Conservation (phyloP, 2,888 invertebrate genomes). For the Pyrochroa serraticornis region DNA sequence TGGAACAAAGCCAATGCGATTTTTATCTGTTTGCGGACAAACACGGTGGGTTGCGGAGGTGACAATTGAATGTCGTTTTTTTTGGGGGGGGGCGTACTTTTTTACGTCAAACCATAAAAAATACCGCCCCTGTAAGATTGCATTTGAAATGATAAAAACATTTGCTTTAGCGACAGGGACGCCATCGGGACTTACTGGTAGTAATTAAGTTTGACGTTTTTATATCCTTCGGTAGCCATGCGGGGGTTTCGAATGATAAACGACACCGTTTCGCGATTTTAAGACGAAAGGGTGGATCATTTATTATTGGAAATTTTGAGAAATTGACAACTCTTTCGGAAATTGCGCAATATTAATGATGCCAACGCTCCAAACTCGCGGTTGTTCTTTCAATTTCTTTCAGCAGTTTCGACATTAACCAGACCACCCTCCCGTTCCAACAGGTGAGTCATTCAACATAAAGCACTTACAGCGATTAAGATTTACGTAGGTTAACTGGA, state of each 20-base stretch:
- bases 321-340: slow-evolving; percentile 22
- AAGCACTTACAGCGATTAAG: no score
- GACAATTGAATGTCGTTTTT: slow-evolving; percentile 32
- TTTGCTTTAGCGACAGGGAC: background rate
- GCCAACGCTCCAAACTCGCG: no score
- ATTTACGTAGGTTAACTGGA: no score
- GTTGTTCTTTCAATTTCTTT: no score
- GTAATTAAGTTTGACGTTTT: slow-evolving; percentile 25
- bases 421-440: no score
- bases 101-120: slow-evolving; percentile 20
- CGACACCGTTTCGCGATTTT: slow-evolving; percentile 19
- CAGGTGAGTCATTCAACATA: no score
- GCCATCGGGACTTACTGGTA: no score
- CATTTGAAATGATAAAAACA: slow-evolving; percentile 16
- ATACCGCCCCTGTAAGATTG: slow-evolving; percentile 9
- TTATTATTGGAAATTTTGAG: slow-evolving; percentile 18
- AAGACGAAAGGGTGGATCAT: slow-evolving; percentile 23
- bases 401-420: no score
- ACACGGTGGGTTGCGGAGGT: slow-evolving; percentile 30
- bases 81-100: slow-evolving; percentile 18
- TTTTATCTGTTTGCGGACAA: slow-evolving; percentile 42
- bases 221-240: background rate
- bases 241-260: slow-evolving; percentile 26
- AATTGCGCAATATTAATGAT: slow-evolving; percentile 24
- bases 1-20: slow-evolving; percentile 46